phyloP scores from a whole-genome alignment of 2,888 invertebrate species.

The Epicampocera succincta region DNA sequence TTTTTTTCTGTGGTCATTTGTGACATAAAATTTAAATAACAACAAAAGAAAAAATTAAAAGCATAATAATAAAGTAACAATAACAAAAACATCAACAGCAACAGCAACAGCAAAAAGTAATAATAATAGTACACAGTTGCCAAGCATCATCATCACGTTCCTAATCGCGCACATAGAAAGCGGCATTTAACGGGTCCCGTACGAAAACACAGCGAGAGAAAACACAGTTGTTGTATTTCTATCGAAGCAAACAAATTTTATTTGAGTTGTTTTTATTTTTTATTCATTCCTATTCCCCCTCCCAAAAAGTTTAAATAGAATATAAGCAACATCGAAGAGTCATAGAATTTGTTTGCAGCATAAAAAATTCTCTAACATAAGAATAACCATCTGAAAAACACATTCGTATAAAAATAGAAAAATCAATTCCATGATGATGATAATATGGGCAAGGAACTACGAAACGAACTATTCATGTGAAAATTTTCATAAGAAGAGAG shows the following conservation, averaged over 20 bases:
- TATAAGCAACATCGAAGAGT: slow-evolving; percentile 22
- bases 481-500: slow-evolving; percentile 29
- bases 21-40: slow-evolving; percentile 51
- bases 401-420: slow-evolving; percentile 71
- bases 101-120: slow-evolving; percentile 7
- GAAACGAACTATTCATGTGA: slow-evolving; percentile 62
- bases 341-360: slow-evolving; percentile 49
- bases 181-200: slow-evolving; percentile 50
- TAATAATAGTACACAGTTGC: slow-evolving; percentile 41
- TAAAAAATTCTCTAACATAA: slow-evolving; percentile 65
- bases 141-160: slow-evolving; percentile 60
- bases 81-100: slow-evolving; percentile 52
- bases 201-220: slow-evolving; percentile 11
- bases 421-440: slow-evolving; percentile 70
- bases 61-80: slow-evolving; percentile 53
- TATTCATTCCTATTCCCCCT: slow-evolving; percentile 1
- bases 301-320: slow-evolving; percentile 11
- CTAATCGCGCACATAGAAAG: slow-evolving; percentile 55
- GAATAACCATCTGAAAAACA: slow-evolving; percentile 45
- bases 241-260: slow-evolving; percentile 55
- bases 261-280: slow-evolving; percentile 38
- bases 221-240: slow-evolving; percentile 54
- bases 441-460: slow-evolving; percentile 61
- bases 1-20: slow-evolving; percentile 27
- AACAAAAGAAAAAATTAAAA: slow-evolving; percentile 48